Evolutionary conservation across 1,140 invertebrate species (phyloP), one percentile per base, ranked within the genome.

Genomic region (Hypothenemus hampei): DNA sequence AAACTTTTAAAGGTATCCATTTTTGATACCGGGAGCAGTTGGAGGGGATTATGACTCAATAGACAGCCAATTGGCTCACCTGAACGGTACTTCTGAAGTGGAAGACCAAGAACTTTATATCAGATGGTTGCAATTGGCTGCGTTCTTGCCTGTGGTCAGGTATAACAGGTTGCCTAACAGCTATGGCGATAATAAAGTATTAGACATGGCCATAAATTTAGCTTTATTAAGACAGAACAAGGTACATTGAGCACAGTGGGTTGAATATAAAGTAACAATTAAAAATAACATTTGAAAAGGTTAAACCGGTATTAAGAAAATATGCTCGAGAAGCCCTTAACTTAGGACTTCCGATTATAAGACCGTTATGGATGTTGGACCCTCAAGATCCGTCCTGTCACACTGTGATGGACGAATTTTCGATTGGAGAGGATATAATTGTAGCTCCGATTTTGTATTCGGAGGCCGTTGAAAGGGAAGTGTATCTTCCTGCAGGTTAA

Each of bases 51-150:
- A 82, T 11, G 78, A 81, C 13, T 73, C 79, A 55, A 78, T 79
- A 0, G 79, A 79, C 64, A 70, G 64, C 56, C 76, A 72, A 65
- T 77, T 70, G 65, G 78, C 65, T 68, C 75, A 71, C 16, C 37
- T 65, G 0, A 73, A 73, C 45, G 66, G 67, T 5, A 73, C 71
- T 3, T 78, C 80, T 24, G 76, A 73, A 26, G 62, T 90, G 11
- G 89, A 90, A 0, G 86, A 92, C 46, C 80, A 83, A 58, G 91
- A 98, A 66, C 73, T 98, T 5, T 98, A 91, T 65, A 84, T 95
- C 39, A 77, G 95, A 40, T 98, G 95, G 95, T 70, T 97, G n/a
- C 89, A 97, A 68, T 73, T 93, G 53, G 86, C 89, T n/a, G 87
- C 89, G 0, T 97, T 97, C 67, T 67, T 98, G 37, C 92, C 94